phyloP scores from a whole-genome alignment of 2,888 invertebrate genomes.

The Drosophila pegasa region DNA sequence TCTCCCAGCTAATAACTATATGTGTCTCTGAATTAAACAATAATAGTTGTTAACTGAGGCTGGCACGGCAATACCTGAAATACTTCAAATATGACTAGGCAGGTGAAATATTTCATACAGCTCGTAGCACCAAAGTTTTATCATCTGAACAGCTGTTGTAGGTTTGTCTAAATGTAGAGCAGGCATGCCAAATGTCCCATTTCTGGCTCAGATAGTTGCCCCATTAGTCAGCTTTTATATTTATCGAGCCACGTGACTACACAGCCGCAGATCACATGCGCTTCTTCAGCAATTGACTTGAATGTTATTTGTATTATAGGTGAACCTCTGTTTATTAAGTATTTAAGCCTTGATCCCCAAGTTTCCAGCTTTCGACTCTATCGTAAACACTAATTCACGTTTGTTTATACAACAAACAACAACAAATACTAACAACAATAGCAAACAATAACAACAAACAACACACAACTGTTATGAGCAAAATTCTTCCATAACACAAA shows the following conservation, averaged over 20 bases:
- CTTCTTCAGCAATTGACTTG: background rate
- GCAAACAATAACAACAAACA: background rate
- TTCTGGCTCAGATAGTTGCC: background rate
- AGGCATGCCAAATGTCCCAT: background rate
- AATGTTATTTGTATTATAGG: too few species aligned
- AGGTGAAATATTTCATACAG: background rate
- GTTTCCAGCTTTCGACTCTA: background rate
- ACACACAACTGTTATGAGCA: background rate
- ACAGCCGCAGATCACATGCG: background rate
- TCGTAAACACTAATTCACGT: too few species aligned
- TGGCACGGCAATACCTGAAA: slow-evolving; percentile 1
- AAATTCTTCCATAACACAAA: background rate
- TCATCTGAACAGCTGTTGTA: background rate
- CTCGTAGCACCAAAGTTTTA: background rate
- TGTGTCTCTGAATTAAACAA: too few species aligned
- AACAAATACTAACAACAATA: slow-evolving; percentile 4
- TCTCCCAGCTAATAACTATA: background rate
- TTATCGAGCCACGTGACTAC: slow-evolving; percentile 1
- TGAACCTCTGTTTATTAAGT: too few species aligned
- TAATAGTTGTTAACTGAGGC: background rate
- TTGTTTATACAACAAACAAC: slow-evolving; percentile 7
- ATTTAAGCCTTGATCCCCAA: too few species aligned
- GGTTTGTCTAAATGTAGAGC: background rate
- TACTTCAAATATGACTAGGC: background rate
- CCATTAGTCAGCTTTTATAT: background rate